Conservation (phyloP, 53 echinoderm and acorn worm genomes). For the Stichopus horrens region DNA sequence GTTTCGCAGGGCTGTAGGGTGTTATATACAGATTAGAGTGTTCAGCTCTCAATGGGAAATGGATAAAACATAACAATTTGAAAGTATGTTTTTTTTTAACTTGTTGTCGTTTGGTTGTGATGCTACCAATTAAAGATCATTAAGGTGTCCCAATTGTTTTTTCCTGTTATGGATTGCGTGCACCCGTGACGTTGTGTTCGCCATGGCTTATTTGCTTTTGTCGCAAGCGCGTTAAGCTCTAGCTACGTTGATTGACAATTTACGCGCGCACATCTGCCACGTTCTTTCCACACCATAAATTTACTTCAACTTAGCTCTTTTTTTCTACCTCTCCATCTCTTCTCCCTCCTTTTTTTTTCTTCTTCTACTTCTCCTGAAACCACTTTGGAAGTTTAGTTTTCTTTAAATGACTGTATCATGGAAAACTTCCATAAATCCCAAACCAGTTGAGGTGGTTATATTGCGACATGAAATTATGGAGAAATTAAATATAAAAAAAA, state of each 20-base stretch:
- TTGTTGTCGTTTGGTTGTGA: conserved; percentile 7
- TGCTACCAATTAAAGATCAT: conserved; percentile 39
- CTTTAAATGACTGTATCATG: neutral
- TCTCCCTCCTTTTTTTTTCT: neutral
- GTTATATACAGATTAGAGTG: neutral
- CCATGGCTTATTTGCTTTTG: conserved; percentile 27
- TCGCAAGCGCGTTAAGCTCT: conserved; percentile 14
- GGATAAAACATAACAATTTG: neutral
- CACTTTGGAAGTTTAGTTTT: no score
- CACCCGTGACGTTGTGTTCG: conserved; percentile 32
- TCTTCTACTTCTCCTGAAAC: no score
- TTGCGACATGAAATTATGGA: neutral
- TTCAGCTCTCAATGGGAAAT: neutral
- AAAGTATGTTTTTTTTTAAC: neutral
- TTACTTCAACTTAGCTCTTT: neutral
- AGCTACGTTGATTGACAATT: conserved; percentile 26
- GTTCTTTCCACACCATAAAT: conserved; percentile 41
- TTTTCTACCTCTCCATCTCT: neutral
- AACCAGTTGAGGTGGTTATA: neutral
- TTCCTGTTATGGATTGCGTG: conserved; percentile 16
- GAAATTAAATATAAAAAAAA: neutral
- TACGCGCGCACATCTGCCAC: conserved; percentile 10
- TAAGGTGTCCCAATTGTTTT: neutral
- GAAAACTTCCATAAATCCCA: conserved; percentile 7
- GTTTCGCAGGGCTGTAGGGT: neutral